Evolutionary conservation across 2,888 invertebrate species (phyloP).

Genomic region (Volucella inflata): DNA sequence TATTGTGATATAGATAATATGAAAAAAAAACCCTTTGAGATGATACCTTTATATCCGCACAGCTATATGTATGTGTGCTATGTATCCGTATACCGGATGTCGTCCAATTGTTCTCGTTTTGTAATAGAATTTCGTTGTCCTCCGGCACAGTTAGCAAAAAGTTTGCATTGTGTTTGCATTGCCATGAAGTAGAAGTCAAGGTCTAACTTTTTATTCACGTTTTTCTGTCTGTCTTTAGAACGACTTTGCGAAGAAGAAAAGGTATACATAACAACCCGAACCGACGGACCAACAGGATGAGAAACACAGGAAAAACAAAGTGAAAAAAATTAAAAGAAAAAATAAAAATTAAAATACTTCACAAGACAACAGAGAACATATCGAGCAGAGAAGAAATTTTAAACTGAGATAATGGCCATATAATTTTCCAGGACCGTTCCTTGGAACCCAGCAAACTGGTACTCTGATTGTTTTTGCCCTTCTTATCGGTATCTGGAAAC

Average conservation of each 20-base stretch:
- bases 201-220: conserved; percentile 47
- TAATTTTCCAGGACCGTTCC: conserved; percentile 66
- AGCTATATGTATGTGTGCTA: too few relatives aligned
- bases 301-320: conserved; percentile 11
- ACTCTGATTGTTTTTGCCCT: conserved; percentile 69
- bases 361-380: conserved; percentile 47
- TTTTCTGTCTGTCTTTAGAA: conserved; percentile 11
- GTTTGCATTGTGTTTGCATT: conserved; percentile 59
- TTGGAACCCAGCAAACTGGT: conserved; percentile 31
- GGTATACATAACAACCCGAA: conserved; percentile 32
- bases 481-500: conserved; percentile 75
- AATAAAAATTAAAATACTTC: conserved; percentile 45
- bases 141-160: conserved; percentile 41
- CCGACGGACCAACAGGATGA: conserved; percentile 17
- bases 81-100: conserved; percentile 63
- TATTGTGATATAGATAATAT: conserved; percentile 16
- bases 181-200: conserved; percentile 60
- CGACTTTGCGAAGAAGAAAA: conserved; percentile 22
- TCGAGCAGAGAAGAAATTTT: conserved; percentile 60
- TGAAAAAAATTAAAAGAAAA: conserved; percentile 10
- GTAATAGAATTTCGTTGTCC: conserved; percentile 56
- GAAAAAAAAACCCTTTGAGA: conserved; percentile 4
- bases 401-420: conserved; percentile 72
- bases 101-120: conserved; percentile 64
- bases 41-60: not conserved